These are phyloP conservation scores for Cygnus buccinator DNA, from an alignment of 2,113 vertebrate species.

Conservation along the genomic window DNA sequence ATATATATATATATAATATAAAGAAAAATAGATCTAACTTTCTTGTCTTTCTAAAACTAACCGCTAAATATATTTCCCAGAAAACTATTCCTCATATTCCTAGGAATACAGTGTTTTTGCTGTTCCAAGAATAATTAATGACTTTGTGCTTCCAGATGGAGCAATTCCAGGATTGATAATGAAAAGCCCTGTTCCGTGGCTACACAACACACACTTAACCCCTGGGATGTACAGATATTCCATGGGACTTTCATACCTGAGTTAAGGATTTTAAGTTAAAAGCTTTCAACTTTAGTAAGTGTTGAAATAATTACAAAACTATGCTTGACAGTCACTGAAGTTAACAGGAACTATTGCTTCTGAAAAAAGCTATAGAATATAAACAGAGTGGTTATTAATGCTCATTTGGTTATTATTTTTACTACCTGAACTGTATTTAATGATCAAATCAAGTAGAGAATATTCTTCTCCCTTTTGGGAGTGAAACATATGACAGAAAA, in stretches of 20 bases:
- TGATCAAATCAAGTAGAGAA: not conserved
- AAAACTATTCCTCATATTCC: not conserved
- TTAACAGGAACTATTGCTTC: not conserved
- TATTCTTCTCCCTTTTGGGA: not conserved
- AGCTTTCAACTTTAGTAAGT: not conserved
- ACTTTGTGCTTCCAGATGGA: not conserved
- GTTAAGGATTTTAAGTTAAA: not conserved
- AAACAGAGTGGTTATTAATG: not conserved
- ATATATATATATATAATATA: not conserved
- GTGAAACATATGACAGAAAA: not conserved
- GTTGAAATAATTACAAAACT: not conserved
- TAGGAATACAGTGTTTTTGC: not conserved
- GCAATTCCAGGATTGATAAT: not conserved
- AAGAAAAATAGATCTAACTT: not conserved
- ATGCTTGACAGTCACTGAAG: not conserved
- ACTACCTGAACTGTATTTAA: not conserved
- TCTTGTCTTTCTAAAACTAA: not conserved
- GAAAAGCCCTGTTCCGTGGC: not conserved
- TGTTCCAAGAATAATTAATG: not conserved
- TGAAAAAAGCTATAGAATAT: not conserved
- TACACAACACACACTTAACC: no score
- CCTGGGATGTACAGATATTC: not conserved
- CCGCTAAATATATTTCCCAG: not conserved
- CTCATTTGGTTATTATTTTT: not conserved
- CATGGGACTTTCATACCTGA: not conserved